Conservation (phyloP, 2,113 vertebrate species). For the Oreochromis tanganicae region DNA sequence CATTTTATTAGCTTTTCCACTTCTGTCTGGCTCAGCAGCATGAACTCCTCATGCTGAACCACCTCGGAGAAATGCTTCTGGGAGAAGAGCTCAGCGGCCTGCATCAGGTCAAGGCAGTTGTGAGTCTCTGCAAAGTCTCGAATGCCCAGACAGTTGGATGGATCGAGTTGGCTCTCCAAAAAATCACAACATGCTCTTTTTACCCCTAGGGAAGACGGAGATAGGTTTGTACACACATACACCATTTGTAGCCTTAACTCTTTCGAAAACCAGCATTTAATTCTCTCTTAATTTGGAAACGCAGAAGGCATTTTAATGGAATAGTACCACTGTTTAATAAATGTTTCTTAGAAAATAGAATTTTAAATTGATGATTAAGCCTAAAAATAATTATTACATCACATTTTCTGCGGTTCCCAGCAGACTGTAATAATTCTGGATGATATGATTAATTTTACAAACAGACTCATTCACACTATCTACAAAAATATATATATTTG, state of each 20-base stretch:
- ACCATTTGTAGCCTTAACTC: neutral
- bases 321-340: neutral
- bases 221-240: neutral
- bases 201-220: slow-evolving; percentile 78
- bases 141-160: slow-evolving; percentile 97
- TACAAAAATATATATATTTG: neutral
- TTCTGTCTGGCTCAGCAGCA: slow-evolving; percentile 91
- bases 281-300: neutral
- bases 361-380: neutral
- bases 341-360: neutral
- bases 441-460: neutral
- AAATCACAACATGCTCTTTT: slow-evolving; percentile 99
- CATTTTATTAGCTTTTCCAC: slow-evolving; percentile 98
- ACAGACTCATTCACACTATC: neutral
- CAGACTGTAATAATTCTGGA: neutral
- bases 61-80: slow-evolving; percentile 98
- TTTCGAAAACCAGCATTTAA: neutral
- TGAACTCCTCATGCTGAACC: slow-evolving; percentile 98
- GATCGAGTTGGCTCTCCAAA: slow-evolving; percentile 95
- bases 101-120: slow-evolving; percentile 96
- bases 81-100: slow-evolving; percentile 94
- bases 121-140: slow-evolving; percentile 99
- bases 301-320: neutral
- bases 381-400: neutral
- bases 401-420: neutral